Evolutionary conservation across 2,888 invertebrate genomes (phyloP).

Genomic region (Adelphocoris suturalis): DNA sequence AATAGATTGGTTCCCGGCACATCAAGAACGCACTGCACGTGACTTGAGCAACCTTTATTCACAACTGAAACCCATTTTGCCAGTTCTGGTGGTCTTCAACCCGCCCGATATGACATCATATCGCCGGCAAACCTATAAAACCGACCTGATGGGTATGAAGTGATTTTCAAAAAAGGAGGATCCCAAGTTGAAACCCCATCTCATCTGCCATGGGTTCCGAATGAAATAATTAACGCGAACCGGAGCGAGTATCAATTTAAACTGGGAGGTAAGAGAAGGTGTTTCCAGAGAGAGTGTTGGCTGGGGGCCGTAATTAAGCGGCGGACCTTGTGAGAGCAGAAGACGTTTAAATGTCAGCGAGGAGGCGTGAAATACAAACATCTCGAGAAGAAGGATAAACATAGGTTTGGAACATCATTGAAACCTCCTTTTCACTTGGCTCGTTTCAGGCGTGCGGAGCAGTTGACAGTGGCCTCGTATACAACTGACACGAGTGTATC

Average conservation of each 20-base stretch:
- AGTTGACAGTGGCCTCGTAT: neutral
- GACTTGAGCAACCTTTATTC: slow-evolving; percentile 45
- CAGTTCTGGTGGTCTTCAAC: slow-evolving; percentile 48
- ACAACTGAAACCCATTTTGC: slow-evolving; percentile 13
- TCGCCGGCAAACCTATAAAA: no score
- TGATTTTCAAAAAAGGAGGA: neutral
- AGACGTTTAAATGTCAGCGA: slow-evolving; percentile 69
- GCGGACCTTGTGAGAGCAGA: slow-evolving; percentile 34
- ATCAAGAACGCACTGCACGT: slow-evolving; percentile 55
- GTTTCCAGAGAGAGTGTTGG: neutral
- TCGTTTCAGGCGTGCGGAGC: neutral
- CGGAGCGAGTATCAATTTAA: slow-evolving; percentile 44
- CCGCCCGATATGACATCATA: slow-evolving; percentile 24
- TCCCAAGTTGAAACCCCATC: neutral
- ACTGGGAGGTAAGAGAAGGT: neutral
- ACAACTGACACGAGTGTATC: neutral
- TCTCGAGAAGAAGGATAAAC: slow-evolving; percentile 59
- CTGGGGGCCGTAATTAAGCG: slow-evolving; percentile 34
- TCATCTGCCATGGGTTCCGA: neutral
- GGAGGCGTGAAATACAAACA: slow-evolving; percentile 68
- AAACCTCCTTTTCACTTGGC: slow-evolving; percentile 38
- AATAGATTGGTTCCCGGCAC: slow-evolving; percentile 39
- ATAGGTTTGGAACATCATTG: slow-evolving; percentile 52
- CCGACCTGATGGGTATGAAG: neutral
- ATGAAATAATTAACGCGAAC: slow-evolving; percentile 30